phyloP scores from a whole-genome alignment of 2,113 vertebrate species.

The Panthera uncia region DNA sequence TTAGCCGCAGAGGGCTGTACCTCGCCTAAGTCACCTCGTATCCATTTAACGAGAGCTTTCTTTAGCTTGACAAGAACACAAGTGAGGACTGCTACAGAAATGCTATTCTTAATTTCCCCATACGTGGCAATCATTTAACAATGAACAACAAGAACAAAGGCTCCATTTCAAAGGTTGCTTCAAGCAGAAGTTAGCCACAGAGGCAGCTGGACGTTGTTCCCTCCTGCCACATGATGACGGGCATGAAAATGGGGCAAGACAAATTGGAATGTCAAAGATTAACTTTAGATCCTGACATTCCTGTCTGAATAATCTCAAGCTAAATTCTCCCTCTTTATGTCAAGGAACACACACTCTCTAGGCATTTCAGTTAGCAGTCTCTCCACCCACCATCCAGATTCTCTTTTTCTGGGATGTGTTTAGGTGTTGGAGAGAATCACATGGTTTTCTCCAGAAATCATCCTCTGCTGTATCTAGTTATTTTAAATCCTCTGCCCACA shows the following conservation, averaged over 20 bases:
- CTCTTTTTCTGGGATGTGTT: constrained; percentile 35
- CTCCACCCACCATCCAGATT: constrained; percentile 61
- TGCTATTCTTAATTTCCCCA: neutral
- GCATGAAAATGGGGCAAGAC: neutral
- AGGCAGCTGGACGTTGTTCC: neutral
- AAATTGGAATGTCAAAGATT: neutral
- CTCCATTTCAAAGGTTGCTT: neutral
- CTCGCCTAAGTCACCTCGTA: neutral
- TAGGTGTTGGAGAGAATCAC: constrained; percentile 45
- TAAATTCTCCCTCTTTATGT: constrained; percentile 14
- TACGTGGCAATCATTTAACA: neutral
- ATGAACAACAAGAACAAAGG: neutral
- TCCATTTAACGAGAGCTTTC: neutral
- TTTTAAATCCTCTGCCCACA: constrained; percentile 35
- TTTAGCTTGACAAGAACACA: neutral
- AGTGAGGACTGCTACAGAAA: neutral
- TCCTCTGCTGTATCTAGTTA: neutral
- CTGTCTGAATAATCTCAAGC: constrained; percentile 1
- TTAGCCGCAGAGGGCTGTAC: neutral
- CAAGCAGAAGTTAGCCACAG: neutral
- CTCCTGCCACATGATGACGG: neutral
- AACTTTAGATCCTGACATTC: constrained; percentile 35
- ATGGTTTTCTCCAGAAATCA: constrained; percentile 28
- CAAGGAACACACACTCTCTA: constrained; percentile 62
- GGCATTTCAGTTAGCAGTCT: constrained; percentile 45